These are phyloP conservation scores for Zaprionus ghesquierei DNA, from an alignment of 1,140 invertebrate species.

Conservation along the genomic window DNA sequence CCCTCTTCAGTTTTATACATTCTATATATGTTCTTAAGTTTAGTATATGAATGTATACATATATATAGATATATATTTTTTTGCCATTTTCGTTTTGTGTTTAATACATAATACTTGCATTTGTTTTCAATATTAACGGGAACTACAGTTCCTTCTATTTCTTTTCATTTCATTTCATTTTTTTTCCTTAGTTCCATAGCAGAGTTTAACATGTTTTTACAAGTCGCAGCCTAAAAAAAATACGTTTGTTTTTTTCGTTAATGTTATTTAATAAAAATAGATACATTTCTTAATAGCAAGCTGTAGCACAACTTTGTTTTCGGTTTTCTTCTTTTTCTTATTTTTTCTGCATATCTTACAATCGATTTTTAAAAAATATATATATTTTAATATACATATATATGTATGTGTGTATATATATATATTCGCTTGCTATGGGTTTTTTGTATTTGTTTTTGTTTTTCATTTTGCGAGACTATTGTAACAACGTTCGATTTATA, in stretches of 20 bases:
- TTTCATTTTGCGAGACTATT: slow-evolving; percentile 35
- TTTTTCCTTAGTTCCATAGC: slow-evolving; percentile 20
- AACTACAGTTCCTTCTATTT: background rate
- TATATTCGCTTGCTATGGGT: slow-evolving; percentile 15
- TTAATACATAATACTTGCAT: slow-evolving; percentile 56
- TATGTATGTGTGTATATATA: slow-evolving; percentile 16
- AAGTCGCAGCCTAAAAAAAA: slow-evolving; percentile 36
- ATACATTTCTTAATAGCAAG: slow-evolving; percentile 44
- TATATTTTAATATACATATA: slow-evolving; percentile 32
- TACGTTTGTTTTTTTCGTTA: background rate
- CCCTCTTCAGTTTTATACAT: slow-evolving; percentile 31
- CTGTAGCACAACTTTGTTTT: slow-evolving; percentile 39
- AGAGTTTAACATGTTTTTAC: slow-evolving; percentile 31
- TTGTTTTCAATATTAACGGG: slow-evolving; percentile 34
- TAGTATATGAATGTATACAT: slow-evolving; percentile 2
- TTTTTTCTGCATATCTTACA: slow-evolving; percentile 39
- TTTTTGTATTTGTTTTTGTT: slow-evolving; percentile 13
- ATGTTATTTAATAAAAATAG: slow-evolving; percentile 40
- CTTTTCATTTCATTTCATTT: slow-evolving; percentile 2
- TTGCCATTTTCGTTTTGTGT: slow-evolving; percentile 24
- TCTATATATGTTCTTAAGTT: slow-evolving; percentile 24
- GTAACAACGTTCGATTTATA: slow-evolving; percentile 47
- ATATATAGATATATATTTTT: too few species aligned
- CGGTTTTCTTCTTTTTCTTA: background rate
- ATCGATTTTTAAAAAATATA: slow-evolving; percentile 47